A percentile compares a stretch with the other conserved stretches of the same genome.
phyloP scores from a whole-genome alignment of 2,797 vertebrate species.

The Lutjanus campechanus region DNA sequence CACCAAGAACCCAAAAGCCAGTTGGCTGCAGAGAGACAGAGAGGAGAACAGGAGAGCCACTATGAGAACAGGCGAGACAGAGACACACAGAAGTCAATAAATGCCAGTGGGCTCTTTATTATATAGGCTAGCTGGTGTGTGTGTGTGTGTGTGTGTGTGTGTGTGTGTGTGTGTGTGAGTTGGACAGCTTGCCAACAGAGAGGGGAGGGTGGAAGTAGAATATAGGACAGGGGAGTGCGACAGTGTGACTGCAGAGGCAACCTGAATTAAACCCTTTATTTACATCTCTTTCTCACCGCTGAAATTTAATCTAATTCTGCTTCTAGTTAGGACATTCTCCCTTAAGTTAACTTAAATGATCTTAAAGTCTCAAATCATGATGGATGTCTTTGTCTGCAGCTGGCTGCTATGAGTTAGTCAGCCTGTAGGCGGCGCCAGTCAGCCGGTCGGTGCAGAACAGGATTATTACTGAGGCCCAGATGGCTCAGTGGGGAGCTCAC shows the following conservation, averaged over 20 bases:
- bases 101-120: constrained; percentile 34
- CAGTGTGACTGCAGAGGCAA: not conserved
- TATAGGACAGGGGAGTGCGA: constrained; percentile 1
- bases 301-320: no score
- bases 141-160: constrained; percentile 21
- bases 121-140: constrained; percentile 33
- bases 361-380: not conserved
- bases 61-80: constrained; percentile 37
- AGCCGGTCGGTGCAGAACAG: constrained; percentile 2
- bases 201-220: constrained; percentile 13
- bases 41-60: constrained; percentile 25
- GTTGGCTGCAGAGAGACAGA: constrained; percentile 45
- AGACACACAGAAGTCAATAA: constrained; percentile 48
- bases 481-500: constrained; percentile 81
- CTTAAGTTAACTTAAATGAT: not conserved
- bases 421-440: constrained; percentile 62
- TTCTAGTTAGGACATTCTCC: not conserved
- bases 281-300: not conserved
- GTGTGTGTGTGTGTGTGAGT: constrained; percentile 27
- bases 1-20: constrained; percentile 66
- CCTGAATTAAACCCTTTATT: not conserved
- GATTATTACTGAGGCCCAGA: constrained; percentile 76
- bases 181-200: constrained; percentile 22
- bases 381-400: constrained; percentile 43
- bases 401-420: constrained; percentile 13